These are phyloP conservation scores for Palythoa grandiflora DNA, from an alignment of 92 coral and sea anemone species.

Conservation along the genomic window DNA sequence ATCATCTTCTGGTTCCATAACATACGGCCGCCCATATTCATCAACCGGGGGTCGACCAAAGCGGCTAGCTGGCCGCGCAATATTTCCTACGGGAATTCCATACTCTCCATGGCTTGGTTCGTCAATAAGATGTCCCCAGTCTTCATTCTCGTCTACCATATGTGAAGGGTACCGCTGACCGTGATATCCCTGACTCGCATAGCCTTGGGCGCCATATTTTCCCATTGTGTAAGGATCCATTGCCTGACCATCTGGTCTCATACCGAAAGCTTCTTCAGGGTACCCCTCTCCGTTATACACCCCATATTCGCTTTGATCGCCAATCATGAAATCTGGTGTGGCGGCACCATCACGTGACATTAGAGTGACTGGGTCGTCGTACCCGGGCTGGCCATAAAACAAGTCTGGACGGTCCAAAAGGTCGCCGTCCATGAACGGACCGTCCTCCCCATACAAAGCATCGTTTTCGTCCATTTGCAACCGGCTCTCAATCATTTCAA, in stretches of 20 bases:
- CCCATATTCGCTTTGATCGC: conserved; percentile 81
- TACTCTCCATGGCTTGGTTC: conserved; percentile 64
- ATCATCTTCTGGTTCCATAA: conserved; percentile 63
- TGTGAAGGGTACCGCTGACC: conserved; percentile 66
- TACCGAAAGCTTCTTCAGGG: conserved; percentile 12
- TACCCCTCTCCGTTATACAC: conserved; percentile 84
- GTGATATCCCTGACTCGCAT: conserved; percentile 65
- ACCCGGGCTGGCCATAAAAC: conserved; percentile 98
- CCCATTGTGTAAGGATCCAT: conserved; percentile 75
- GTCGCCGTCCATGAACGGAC: conserved; percentile 93
- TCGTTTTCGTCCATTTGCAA: conserved; percentile 83
- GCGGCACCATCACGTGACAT: conserved; percentile 98
- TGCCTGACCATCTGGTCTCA: conserved; percentile 68
- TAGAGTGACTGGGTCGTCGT: conserved; percentile 96
- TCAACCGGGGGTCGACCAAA: conserved; percentile 87
- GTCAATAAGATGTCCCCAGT: conserved; percentile 88
- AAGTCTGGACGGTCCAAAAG: conserved; percentile 94
- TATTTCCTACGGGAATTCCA: conserved; percentile 66
- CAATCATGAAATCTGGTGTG: conserved; percentile 94
- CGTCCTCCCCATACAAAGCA: conserved; percentile 82
- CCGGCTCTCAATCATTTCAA: conserved; percentile 94
- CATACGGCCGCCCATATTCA: conserved; percentile 68
- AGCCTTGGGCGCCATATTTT: conserved; percentile 59
- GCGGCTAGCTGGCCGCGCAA: conserved; percentile 88
- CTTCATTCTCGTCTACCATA: conserved; percentile 69